Evolutionary conservation across 2,888 invertebrate genomes (phyloP), one percentile per base, ranked within the genome.

Genomic region (Minunthozetes semirufus): DNA sequence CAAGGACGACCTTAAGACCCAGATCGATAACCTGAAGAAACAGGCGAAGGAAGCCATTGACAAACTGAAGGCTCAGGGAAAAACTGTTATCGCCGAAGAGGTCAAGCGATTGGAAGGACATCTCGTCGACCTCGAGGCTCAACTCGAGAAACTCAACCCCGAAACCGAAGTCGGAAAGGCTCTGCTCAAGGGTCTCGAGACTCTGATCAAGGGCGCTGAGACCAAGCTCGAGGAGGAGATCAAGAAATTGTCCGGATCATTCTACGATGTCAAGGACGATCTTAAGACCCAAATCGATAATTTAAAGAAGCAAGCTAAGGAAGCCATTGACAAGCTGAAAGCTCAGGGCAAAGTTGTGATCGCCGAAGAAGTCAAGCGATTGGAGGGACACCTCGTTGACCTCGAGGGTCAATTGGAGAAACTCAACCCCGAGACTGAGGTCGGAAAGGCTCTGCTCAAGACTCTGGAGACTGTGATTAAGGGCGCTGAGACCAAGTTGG

Each of bases 111-210:
- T 33, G 33, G 33, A 33, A 33, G 33, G 4, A 3, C 33, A 33
- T 8, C 33, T 33, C 8, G 33, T 33, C 8, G 33, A 33, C 8
- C 8, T 33, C 4, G 33, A 33, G 8, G 4, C 3, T 3, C 50
- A 50, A 25, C 15, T 72, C 6, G 48, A 72, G 22, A 22, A 22
- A 11, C 25, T 72, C 17, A 46, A 72, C 15, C 50, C 72, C 13
- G 5, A 56, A 4, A 72, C 72, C 25, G 72, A 72, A 50, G 25
- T 48, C 19, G 72, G 72, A 13, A 72, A 72, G 22, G 5, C 50
- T 17, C 3, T 19, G 3, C 13, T 72, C 5, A 22, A 56, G n/a
- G 48, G 3, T 3, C 9, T 48, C 4, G 72, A 72, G 13, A 19
- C 63, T 29, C 13, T 46, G 17, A 9, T 72, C n/a, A 53, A 48